Evolutionary conservation across 2,113 vertebrate species (phyloP), one percentile per base, ranked within the genome.

Genomic region (Catharus fuscescens): DNA sequence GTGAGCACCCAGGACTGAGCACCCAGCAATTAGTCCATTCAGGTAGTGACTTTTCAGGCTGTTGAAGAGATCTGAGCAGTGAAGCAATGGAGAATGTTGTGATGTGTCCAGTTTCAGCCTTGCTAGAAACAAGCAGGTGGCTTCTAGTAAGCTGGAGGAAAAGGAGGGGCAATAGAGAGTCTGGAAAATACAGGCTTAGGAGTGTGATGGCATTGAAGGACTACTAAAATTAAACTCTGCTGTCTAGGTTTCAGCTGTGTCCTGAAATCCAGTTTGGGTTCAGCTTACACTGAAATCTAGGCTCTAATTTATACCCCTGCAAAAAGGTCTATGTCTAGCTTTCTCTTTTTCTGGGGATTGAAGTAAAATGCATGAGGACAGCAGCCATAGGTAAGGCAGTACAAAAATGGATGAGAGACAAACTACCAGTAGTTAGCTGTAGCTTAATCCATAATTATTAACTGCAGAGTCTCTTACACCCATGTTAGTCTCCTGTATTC

Each of bases 201-300:
- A 96, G 66, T 24, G 11, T 5, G 5, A 29, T 92, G 65, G 61
- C 44, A 67, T 26, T 74, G 88, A 57, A 96, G 61, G 36, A 74
- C 48, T 92, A 86, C 92, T 94, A 92, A 95, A 95, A 91, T 95
- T 92, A 94, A 95, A 95, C 83, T 78, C 67, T 59, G 47, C 60
- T 93, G 26, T 86, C 64, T 83, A 78, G 67, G 64, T 90, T 94
- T 96, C 92, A 92, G 47, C 64, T 83, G 56, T 44, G 71, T 92
- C 34, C 34, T 36, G 34, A 36, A 36, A 36, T 36, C 18, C 50
- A 65, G 18, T 79, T 42, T 88, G 66, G 70, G n/a, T 94, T 96
- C 90, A 96, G 65, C 48, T 96, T 94, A 96, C 90, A 87, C n/a
- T 81, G 80, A 84, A 92, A 94, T 17, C 29, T 40, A 71, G 89